These are phyloP conservation scores for Hyles euphorbiae DNA, from an alignment of 1,140 invertebrate species.

Conservation along the genomic window DNA sequence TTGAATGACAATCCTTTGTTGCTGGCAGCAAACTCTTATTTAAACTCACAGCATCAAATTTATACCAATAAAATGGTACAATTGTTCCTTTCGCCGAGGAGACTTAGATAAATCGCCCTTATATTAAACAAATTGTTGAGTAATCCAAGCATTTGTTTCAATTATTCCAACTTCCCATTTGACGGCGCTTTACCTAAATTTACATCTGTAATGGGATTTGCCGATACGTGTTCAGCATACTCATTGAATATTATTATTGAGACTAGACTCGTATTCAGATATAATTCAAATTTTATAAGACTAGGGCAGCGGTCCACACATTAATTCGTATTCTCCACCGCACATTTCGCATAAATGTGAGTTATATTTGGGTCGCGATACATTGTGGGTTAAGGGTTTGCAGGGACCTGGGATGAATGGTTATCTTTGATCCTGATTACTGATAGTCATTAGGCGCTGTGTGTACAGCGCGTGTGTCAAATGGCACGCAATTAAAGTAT, in stretches of 20 bases:
- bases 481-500: conserved; percentile 68
- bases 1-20: no score
- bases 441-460: conserved; percentile 45
- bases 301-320: conserved; percentile 15
- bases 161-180: conserved; percentile 65
- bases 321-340: conserved; percentile 23
- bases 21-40: not conserved
- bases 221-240: conserved; percentile 50
- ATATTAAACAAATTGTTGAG: conserved; percentile 72
- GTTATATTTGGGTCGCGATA: conserved; percentile 1
- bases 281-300: not conserved
- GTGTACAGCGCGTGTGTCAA: conserved; percentile 51
- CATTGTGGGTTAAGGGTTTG: conserved; percentile 11
- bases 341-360: conserved; percentile 16
- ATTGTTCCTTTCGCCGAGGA: conserved; percentile 44
- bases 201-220: conserved; percentile 52
- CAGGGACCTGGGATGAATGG: conserved; percentile 18
- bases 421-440: conserved; percentile 55
- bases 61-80: conserved; percentile 52
- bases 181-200: conserved; percentile 56
- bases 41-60: conserved; percentile 23
- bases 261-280: not conserved
- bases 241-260: conserved; percentile 27
- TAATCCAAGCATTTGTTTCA: conserved; percentile 74
- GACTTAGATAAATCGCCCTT: conserved; percentile 70